phyloP scores from a whole-genome alignment of 2,888 invertebrate species.

The Ophion ventricosus region DNA sequence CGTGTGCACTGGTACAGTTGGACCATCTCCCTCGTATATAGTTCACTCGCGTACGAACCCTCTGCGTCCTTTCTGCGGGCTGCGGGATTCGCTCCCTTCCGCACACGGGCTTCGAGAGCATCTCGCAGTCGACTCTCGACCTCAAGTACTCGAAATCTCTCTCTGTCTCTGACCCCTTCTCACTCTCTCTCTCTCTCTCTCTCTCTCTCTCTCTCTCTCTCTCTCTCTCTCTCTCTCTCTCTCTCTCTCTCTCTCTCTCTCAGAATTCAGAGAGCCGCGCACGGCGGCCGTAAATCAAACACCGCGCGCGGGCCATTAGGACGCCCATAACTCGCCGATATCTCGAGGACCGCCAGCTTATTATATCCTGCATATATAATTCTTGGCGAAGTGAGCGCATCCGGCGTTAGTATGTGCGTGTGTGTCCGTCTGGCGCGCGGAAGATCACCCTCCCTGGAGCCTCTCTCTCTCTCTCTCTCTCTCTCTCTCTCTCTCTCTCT shows the following conservation, averaged over 20 bases:
- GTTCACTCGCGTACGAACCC: constrained; percentile 52
- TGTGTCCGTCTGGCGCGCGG: background rate
- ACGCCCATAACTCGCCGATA: constrained; percentile 82
- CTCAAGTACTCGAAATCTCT: constrained; percentile 33
- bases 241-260: constrained; percentile 37
- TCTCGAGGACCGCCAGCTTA: constrained; percentile 82
- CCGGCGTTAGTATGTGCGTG: constrained; percentile 51
- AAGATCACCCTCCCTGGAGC: background rate
- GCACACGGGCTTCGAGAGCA: constrained; percentile 21
- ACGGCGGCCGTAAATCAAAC: constrained; percentile 79
- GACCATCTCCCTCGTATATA: constrained; percentile 22
- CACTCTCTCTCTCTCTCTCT: constrained; percentile 34
- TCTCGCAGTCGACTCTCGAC: constrained; percentile 39
- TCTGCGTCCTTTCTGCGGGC: constrained; percentile 8
- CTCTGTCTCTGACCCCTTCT: constrained; percentile 16
- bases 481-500: background rate
- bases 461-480: constrained; percentile 3
- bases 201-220: constrained; percentile 59
- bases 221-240: constrained; percentile 38
- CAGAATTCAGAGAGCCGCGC: constrained; percentile 73
- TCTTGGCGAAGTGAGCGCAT: constrained; percentile 73
- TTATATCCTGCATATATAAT: constrained; percentile 82
- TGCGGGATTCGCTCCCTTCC: constrained; percentile 54
- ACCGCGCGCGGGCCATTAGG: constrained; percentile 80
- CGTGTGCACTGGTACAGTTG: constrained; percentile 11